Conservation (phyloP, 2,888 invertebrate genomes). For the Rotaria macrura region DNA sequence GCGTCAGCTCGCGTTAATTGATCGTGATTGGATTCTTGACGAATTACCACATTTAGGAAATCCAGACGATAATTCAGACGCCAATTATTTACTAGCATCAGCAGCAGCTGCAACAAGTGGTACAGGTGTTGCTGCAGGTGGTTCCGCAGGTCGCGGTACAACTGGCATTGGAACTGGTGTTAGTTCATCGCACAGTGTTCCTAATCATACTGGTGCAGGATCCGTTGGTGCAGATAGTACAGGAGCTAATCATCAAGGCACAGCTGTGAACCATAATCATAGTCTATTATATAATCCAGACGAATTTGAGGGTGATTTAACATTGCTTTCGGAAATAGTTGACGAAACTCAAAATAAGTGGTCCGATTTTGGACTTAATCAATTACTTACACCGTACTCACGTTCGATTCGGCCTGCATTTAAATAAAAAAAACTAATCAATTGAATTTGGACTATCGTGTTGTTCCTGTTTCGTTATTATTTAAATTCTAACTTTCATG, state of each 20-base stretch:
- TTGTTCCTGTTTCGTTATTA: too few relatives aligned
- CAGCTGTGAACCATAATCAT: neutral
- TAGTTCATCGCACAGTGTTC: neutral
- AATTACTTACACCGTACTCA: conserved; percentile 6
- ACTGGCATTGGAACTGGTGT: neutral
- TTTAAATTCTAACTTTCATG: neutral
- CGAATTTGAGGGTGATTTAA: conserved; percentile 21
- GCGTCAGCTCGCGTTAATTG: neutral
- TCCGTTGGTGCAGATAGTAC: neutral
- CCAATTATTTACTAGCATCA: neutral
- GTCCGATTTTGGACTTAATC: conserved; percentile 7
- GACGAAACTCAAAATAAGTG: conserved; percentile 23
- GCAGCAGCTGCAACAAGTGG: neutral
- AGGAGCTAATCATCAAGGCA: neutral
- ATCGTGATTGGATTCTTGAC: conserved; percentile 22
- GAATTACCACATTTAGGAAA: conserved; percentile 19
- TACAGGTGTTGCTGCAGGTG: neutral
- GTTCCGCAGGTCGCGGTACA: neutral
- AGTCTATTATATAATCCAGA: neutral
- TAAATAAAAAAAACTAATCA: neutral
- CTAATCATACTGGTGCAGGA: neutral
- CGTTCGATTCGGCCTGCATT: neutral
- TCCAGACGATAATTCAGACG: conserved; percentile 8
- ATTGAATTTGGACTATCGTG: too few relatives aligned
- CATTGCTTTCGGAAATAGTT: conserved; percentile 7